These are phyloP conservation scores for Cossypha heuglini DNA, from an alignment of 2,797 vertebrate species.

Conservation along the genomic window DNA sequence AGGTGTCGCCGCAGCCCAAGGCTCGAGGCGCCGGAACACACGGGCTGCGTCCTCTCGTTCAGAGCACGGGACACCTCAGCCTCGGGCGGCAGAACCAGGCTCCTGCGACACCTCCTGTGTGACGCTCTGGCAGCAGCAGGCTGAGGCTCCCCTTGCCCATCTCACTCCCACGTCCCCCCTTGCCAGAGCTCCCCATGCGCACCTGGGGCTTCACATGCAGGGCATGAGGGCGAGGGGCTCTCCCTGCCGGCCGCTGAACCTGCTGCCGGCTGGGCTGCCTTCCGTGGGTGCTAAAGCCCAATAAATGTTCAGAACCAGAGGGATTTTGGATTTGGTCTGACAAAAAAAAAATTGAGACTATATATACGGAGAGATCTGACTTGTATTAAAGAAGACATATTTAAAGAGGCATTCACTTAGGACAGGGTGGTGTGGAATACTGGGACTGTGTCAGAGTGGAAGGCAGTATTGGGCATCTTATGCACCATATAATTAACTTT, in stretches of 20 bases:
- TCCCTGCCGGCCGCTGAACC: not conserved
- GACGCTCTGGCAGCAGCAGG: not conserved
- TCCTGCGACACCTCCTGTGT: accelerated
- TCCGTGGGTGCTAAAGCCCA: not conserved
- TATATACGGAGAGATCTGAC: accelerated
- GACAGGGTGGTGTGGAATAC: accelerated
- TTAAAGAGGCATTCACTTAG: not conserved
- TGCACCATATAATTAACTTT: not conserved
- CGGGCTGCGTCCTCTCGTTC: accelerated
- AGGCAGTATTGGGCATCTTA: not conserved
- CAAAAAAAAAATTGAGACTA: not conserved
- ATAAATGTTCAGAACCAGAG: not conserved
- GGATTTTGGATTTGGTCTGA: not conserved
- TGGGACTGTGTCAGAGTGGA: not conserved
- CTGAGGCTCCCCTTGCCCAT: accelerated
- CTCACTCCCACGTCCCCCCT: accelerated
- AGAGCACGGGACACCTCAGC: accelerated
- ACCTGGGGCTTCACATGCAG: accelerated
- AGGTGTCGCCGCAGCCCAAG: constrained; percentile 55
- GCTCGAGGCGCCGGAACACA: not conserved
- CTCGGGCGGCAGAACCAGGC: accelerated
- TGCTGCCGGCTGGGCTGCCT: not conserved
- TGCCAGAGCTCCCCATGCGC: accelerated
- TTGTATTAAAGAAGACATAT: not conserved
- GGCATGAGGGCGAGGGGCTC: not conserved